phyloP scores from a whole-genome alignment of 2,888 invertebrate genomes.

The Parthenolecanium corni region DNA sequence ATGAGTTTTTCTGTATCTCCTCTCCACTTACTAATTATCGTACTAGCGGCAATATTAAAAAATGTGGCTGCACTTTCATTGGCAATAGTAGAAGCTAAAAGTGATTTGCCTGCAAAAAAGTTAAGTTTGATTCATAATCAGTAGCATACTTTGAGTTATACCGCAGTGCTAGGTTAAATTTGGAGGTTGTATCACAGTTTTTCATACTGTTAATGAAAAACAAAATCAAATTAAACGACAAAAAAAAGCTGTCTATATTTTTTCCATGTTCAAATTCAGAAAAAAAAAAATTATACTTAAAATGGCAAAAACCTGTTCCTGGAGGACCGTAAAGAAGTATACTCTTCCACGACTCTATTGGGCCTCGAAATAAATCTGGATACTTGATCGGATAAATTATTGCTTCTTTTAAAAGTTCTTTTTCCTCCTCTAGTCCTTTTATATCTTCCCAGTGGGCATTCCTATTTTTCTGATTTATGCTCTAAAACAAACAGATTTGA shows the following conservation, averaged over 20 bases:
- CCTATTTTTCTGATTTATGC: neutral
- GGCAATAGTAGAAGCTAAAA: constrained; percentile 78
- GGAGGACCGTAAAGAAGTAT: constrained; percentile 62
- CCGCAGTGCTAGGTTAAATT: too few relatives aligned
- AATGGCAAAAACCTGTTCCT: constrained; percentile 54
- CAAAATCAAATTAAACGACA: too few relatives aligned
- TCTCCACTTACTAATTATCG: constrained; percentile 88
- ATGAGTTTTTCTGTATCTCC: constrained; percentile 91
- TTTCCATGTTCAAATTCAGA: too few relatives aligned
- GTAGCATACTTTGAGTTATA: too few relatives aligned
- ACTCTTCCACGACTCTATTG: constrained; percentile 73
- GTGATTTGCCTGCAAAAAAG: constrained; percentile 60
- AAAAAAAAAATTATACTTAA: too few relatives aligned
- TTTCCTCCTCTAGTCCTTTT: constrained; percentile 60
- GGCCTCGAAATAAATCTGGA: constrained; percentile 57
- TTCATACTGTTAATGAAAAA: too few relatives aligned
- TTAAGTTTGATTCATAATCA: too few relatives aligned
- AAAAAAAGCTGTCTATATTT: too few relatives aligned
- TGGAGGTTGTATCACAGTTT: too few relatives aligned
- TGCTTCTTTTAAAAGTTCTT: constrained; percentile 70
- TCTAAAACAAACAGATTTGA: too few relatives aligned
- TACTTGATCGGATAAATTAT: constrained; percentile 67
- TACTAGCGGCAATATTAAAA: constrained; percentile 81
- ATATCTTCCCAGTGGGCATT: constrained; percentile 66
- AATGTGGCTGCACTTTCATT: constrained; percentile 67